Conservation (phyloP, 2,113 vertebrate species). For the Campylorhamphus procurvoides region DNA sequence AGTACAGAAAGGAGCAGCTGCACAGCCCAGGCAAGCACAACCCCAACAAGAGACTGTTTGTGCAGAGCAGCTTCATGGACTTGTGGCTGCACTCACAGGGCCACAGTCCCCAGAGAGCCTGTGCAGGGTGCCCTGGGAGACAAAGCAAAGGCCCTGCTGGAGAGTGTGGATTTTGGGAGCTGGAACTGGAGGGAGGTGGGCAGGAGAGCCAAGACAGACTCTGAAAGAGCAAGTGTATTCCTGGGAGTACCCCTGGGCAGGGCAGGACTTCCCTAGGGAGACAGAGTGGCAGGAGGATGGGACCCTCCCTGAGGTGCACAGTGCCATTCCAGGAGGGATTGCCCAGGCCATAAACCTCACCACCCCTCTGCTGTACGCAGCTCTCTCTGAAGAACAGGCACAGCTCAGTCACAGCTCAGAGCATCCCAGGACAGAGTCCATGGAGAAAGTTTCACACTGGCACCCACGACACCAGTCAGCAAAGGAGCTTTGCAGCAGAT, state of each 20-base stretch:
- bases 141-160: neutral
- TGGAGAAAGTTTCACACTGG: rapidly evolving
- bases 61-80: neutral
- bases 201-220: neutral
- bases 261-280: neutral
- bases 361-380: rapidly evolving
- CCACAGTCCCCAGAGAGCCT: rapidly evolving
- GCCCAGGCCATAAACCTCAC: rapidly evolving
- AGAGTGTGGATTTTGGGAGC: neutral
- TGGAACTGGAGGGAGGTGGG: neutral
- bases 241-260: neutral
- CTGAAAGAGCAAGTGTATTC: neutral
- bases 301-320: neutral
- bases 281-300: rapidly evolving
- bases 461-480: rapidly evolving
- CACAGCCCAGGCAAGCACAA: neutral
- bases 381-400: neutral
- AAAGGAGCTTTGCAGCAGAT: neutral
- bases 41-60: neutral
- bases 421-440: neutral
- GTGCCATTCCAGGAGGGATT: neutral
- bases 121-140: rapidly evolving
- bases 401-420: neutral
- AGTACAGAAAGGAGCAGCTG: neutral
- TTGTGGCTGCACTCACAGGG: neutral